Evolutionary conservation across 2,113 vertebrate genomes (phyloP).

Genomic region (Sander vitreus): DNA sequence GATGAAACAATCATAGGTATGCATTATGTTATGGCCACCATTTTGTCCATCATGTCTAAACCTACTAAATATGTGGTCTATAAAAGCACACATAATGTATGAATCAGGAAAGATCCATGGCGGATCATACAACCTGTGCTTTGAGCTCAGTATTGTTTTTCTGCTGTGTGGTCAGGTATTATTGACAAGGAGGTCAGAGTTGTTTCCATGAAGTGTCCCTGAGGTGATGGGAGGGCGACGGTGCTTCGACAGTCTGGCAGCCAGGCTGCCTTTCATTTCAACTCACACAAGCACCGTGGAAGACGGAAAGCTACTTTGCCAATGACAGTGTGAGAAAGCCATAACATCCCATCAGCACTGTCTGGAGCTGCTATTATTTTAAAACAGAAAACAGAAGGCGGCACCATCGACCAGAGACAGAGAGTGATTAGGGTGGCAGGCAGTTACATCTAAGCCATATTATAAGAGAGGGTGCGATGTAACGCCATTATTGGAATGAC

Average conservation of each 20-base stretch:
- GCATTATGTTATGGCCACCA: neutral
- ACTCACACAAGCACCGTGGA: neutral
- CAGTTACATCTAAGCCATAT: neutral
- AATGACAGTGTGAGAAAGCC: neutral
- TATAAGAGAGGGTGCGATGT: too few relatives aligned
- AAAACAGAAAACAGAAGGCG: conserved; percentile 25
- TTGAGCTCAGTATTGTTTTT: neutral
- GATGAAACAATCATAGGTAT: neutral
- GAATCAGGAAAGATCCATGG: neutral
- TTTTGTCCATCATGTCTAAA: neutral
- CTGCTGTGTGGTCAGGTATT: conserved; percentile 8
- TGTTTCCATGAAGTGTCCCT: conserved; percentile 15
- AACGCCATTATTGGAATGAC: too few relatives aligned
- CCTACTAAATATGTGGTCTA: neutral
- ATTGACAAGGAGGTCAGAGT: neutral
- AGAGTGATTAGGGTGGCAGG: neutral
- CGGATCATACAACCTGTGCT: neutral
- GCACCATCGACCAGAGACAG: conserved; percentile 10
- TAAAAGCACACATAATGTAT: neutral
- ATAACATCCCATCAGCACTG: conserved; percentile 32
- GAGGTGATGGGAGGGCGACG: neutral
- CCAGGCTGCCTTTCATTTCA: neutral
- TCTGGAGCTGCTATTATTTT: conserved; percentile 25
- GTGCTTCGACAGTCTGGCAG: neutral
- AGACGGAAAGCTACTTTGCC: neutral